phyloP scores from a whole-genome alignment of 2,797 vertebrate genomes.

The Forpus xanthops region DNA sequence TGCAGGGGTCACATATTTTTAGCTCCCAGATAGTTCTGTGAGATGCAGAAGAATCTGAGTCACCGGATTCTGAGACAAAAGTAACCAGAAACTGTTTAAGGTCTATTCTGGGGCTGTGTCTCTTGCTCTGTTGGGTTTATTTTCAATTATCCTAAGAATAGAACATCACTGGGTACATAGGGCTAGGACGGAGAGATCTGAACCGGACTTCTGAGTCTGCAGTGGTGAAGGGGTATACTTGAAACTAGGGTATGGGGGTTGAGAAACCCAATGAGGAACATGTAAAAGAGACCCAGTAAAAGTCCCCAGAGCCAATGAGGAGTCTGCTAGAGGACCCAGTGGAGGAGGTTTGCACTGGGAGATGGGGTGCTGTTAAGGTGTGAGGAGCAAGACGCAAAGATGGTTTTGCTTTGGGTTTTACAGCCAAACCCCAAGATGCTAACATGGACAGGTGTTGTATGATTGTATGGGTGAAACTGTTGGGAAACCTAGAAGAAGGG shows the following conservation, averaged over 20 bases:
- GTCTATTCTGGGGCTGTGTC: not conserved
- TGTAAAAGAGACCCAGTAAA: fast-evolving
- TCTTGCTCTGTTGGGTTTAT: not conserved
- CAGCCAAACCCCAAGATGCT: not conserved
- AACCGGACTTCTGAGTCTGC: not conserved
- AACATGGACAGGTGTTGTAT: not conserved
- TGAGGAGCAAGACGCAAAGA: not conserved
- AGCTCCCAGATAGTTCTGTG: not conserved
- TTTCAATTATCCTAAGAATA: not conserved
- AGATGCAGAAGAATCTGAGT: not conserved
- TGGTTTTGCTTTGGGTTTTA: not conserved
- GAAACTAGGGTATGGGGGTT: not conserved
- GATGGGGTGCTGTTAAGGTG: not conserved
- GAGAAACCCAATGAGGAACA: not conserved
- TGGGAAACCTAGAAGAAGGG: not conserved
- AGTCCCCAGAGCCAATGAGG: not conserved
- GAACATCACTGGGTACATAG: not conserved
- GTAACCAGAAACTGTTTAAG: not conserved
- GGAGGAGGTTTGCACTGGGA: not conserved
- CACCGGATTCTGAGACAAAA: not conserved
- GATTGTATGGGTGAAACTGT: fast-evolving
- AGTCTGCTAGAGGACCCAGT: not conserved
- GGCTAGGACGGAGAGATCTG: not conserved
- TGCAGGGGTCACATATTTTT: constrained; percentile 26
- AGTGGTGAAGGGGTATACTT: not conserved